Base-by-base conservation (phyloP, 2,797 vertebrate species). In the Microcaecilia unicolor region DNA sequence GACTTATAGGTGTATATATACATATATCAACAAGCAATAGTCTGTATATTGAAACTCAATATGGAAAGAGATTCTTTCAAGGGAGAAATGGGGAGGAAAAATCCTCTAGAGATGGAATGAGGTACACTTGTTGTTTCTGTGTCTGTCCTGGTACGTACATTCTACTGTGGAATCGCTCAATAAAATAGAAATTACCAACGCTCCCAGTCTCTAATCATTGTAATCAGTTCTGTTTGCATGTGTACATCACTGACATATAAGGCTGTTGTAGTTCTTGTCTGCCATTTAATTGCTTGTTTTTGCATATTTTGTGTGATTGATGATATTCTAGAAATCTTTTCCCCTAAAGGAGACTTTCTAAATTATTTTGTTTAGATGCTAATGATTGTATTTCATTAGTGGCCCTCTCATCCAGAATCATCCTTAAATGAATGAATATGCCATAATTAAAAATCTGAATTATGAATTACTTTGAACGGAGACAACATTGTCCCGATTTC, bases 311-410 rank as follows among this genome's bases (percentile, higher is more conserved):
- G 85, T 89, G 85, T 86, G 85, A 91, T 91, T 92, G 80, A 80
- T 87, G 77, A 63, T 83, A 92, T 92, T 94, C 81, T 83, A 80
- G 93, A 90, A 93, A 91, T 90, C 89, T 93, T 97, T 91, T 92
- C 92, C 93, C 91, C 92, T 92, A 95, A 83, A 93, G 93, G 92
- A 94, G 91, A 90, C 89, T 92, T 89, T 91, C 83, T 91, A 94
- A 97, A 97, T 97, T 97, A 97, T 91, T 94, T 95, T 97, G 93
- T 96, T 97, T 97, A 92, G 93, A 94, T 97, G 93, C 91, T 94
- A 97, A 97, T 96, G 92, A 97, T 95, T 94, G 91, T 89, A 89
- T 94, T 97, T 97, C 92, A 97, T 97, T 96, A 95, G 91, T 91
- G 83, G 90, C 84, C 90, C 90, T 92, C 92, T 96, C 85, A 92